Percentiles rank a stretch among this genome's conserved stretches.
These are phyloP conservation scores for Drosophila helvetica DNA, from an alignment of 2,888 invertebrate species.

Conservation along the genomic window DNA sequence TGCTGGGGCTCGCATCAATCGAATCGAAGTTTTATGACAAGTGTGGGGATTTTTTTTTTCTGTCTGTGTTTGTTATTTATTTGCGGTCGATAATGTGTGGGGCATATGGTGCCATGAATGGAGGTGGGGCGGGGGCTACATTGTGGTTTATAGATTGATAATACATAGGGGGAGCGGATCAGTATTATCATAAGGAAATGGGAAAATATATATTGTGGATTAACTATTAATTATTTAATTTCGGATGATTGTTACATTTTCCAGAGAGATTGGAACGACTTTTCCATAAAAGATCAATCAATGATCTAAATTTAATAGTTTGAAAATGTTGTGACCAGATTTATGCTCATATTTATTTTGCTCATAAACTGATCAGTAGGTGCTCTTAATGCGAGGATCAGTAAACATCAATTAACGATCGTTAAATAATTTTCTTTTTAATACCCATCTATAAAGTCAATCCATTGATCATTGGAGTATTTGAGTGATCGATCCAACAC, in stretches of 20 bases:
- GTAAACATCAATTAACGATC: too few relatives aligned
- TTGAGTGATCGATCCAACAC: neutral
- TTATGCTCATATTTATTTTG: too few relatives aligned
- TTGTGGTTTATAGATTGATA: constrained; percentile 7
- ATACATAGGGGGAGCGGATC: constrained; percentile 5
- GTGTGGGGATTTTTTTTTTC: constrained; percentile 30
- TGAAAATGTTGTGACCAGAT: too few relatives aligned
- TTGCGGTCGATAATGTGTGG: constrained; percentile 6
- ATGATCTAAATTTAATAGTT: too few relatives aligned
- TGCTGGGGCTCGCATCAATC: constrained; percentile 8
- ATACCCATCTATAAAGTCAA: too few relatives aligned
- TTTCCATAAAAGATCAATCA: too few relatives aligned
- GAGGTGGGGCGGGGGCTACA: neutral
- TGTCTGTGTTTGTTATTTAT: constrained; percentile 1
- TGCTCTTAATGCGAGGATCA: too few relatives aligned
- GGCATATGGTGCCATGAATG: constrained; percentile 24
- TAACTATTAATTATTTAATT: neutral
- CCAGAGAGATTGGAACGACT: neutral
- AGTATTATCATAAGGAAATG: neutral
- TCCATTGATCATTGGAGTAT: neutral
- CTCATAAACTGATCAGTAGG: too few relatives aligned
- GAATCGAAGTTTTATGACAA: constrained; percentile 36
- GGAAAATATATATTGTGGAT: neutral
- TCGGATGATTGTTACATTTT: neutral
- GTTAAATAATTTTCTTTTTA: too few relatives aligned